Evolutionary conservation across 1,140 invertebrate species (phyloP).

Genomic region (Sesamia nonagrioides): DNA sequence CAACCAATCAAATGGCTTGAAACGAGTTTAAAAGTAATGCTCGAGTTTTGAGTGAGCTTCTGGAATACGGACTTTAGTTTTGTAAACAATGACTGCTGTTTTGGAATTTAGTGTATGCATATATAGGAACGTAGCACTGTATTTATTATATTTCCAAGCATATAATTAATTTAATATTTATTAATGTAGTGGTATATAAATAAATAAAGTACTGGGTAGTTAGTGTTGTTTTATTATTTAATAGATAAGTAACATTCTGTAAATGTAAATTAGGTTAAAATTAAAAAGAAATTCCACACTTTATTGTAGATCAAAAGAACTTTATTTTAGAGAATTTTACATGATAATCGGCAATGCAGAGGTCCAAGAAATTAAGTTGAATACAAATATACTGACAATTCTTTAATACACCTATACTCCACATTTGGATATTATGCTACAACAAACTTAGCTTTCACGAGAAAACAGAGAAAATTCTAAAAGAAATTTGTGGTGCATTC

Average conservation of each 20-base stretch:
- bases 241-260: neutral
- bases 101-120: neutral
- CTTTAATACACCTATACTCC: slow-evolving; percentile 84
- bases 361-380: slow-evolving; percentile 84
- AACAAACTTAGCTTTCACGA: slow-evolving; percentile 77
- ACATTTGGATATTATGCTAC: slow-evolving; percentile 82
- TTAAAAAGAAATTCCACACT: neutral
- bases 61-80: neutral
- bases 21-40: no score
- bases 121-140: neutral
- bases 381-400: slow-evolving; percentile 86
- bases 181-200: neutral
- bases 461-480: slow-evolving; percentile 79
- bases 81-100: neutral
- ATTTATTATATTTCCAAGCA: neutral
- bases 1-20: no score
- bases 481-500: slow-evolving; percentile 74
- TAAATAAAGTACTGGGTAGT: neutral
- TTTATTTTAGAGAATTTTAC: slow-evolving; percentile 87
- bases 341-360: slow-evolving; percentile 87
- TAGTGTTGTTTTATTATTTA: slow-evolving; percentile 2
- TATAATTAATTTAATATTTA: no score
- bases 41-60: no score
- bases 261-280: neutral
- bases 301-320: slow-evolving; percentile 55